Evolutionary conservation across 2,888 invertebrate genomes (phyloP).

Genomic region (Microplitis manilae): DNA sequence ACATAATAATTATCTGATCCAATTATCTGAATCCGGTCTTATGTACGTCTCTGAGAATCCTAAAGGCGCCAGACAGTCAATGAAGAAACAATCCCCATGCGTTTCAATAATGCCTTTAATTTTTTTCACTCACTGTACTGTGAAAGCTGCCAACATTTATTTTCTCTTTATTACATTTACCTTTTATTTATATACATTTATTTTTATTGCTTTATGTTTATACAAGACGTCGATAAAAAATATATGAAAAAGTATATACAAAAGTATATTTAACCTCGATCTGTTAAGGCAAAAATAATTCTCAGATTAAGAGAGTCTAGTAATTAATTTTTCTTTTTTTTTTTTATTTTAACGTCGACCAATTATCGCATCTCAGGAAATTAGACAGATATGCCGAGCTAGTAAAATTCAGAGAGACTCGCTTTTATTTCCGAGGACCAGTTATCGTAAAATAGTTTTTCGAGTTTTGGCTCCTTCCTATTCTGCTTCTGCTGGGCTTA

Average conservation of each 20-base stretch:
- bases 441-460: constrained; percentile 19
- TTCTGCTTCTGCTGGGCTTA: constrained; percentile 1
- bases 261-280: neutral
- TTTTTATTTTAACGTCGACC: constrained; percentile 14
- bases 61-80: constrained; percentile 23
- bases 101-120: constrained; percentile 8
- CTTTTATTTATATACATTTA: neutral
- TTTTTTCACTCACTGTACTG: neutral
- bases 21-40: constrained; percentile 36
- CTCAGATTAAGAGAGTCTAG: neutral
- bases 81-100: constrained; percentile 27
- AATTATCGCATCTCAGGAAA: constrained; percentile 44
- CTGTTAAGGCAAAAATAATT: neutral
- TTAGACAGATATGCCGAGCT: constrained; percentile 24
- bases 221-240: neutral
- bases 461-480: constrained; percentile 2
- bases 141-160: constrained; percentile 18
- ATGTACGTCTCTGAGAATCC: constrained; percentile 21
- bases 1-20: constrained; percentile 44
- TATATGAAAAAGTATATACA: too few relatives aligned
- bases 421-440: constrained; percentile 18
- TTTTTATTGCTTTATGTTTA: neutral
- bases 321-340: constrained; percentile 31
- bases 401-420: neutral
- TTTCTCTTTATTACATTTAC: constrained; percentile 16